A percentile compares a stretch with the other conserved stretches of the same genome.
These are phyloP conservation scores for Aphis gossypii DNA, from an alignment of 1,140 invertebrate species.

Conservation along the genomic window DNA sequence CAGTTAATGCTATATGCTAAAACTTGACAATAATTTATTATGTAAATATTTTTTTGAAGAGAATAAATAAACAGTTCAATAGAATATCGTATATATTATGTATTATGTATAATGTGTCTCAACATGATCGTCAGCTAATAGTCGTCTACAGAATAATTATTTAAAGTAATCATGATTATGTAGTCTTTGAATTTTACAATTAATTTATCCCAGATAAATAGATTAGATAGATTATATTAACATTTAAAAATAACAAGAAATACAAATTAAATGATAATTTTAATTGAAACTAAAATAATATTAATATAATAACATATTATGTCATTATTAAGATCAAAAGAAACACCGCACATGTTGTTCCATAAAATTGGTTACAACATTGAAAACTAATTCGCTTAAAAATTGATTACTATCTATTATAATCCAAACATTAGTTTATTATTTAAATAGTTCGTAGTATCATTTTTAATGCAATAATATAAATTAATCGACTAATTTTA, in stretches of 20 bases:
- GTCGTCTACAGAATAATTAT: background rate
- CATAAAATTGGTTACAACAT: background rate
- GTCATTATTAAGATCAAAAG: background rate
- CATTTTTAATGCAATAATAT: background rate
- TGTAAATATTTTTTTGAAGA: background rate
- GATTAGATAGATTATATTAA: background rate
- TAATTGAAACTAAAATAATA: background rate
- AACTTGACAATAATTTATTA: background rate
- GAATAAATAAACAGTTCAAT: background rate
- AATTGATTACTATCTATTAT: background rate
- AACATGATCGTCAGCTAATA: background rate
- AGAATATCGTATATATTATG: background rate
- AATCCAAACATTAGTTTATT: background rate
- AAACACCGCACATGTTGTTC: background rate
- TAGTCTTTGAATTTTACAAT: background rate
- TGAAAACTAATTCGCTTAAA: background rate
- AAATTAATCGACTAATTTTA: conserved; percentile 5
- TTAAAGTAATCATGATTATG: background rate
- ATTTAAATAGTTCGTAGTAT: background rate
- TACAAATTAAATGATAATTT: background rate
- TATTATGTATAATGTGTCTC: background rate
- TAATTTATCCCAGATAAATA: background rate
- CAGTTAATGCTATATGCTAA: background rate
- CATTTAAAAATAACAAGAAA: background rate
- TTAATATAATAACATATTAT: background rate